Percentiles rank a stretch among this genome's conserved stretches.
These are phyloP conservation scores for Grantiella picta DNA, from an alignment of 2,113 vertebrate species.

Conservation along the genomic window DNA sequence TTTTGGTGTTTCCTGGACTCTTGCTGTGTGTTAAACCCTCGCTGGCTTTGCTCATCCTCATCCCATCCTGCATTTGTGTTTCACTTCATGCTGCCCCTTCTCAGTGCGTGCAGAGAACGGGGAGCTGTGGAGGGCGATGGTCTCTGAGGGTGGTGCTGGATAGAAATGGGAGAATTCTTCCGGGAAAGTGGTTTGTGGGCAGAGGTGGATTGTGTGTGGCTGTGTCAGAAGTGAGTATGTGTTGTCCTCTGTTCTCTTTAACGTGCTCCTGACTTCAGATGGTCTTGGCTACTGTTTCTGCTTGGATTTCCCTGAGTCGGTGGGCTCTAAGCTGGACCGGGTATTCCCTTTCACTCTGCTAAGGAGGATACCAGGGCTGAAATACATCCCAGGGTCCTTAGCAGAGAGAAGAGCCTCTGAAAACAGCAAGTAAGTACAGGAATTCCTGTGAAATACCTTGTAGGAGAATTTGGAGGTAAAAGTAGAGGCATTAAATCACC, in stretches of 20 bases:
- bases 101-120: fast-evolving
- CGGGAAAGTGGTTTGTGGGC: not conserved
- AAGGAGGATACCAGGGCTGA: conserved; percentile 66
- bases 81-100: fast-evolving
- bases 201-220: not conserved
- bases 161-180: not conserved
- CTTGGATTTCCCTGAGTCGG: conserved; percentile 71
- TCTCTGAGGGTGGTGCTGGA: not conserved
- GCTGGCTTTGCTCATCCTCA: not conserved
- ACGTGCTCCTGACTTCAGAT: conserved; percentile 57
- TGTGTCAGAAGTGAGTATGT: not conserved
- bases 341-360: conserved; percentile 76
- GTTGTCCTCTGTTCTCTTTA: conserved; percentile 53
- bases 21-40: not conserved
- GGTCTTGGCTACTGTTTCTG: conserved; percentile 75
- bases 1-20: not conserved
- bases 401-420: conserved; percentile 72
- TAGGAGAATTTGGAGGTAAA: not conserved
- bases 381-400: conserved; percentile 74
- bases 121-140: fast-evolving
- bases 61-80: not conserved
- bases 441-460: not conserved
- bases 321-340: conserved; percentile 70
- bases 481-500: not conserved
- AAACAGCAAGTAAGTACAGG: conserved; percentile 67